Conservation (phyloP, 35 echinoderm and acorn worm species). For the Amphiura filiformis region DNA sequence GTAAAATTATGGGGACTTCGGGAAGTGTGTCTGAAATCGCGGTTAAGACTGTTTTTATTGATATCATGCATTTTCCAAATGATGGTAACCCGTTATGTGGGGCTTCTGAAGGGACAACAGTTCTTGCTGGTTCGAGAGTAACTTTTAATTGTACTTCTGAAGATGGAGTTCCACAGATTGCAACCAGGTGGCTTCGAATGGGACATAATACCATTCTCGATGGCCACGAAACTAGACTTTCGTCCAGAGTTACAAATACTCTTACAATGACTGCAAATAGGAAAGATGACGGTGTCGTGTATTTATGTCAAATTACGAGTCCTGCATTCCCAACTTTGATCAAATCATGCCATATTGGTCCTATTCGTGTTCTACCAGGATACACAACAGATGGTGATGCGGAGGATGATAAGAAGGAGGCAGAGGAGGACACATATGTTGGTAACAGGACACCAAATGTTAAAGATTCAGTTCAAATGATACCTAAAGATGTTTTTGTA, state of each 20-base stretch:
- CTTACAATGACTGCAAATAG: neutral
- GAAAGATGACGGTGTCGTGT: neutral
- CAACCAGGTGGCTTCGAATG: neutral
- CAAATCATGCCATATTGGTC: neutral
- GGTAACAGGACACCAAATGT: neutral
- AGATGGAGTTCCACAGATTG: neutral
- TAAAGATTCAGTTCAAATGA: neutral
- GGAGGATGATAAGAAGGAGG: neutral
- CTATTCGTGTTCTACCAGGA: neutral
- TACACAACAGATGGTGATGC: neutral
- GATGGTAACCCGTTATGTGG: neutral
- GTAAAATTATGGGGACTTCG: neutral
- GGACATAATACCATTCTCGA: neutral
- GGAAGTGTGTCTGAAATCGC: neutral
- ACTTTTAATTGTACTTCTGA: neutral
- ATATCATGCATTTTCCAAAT: neutral
- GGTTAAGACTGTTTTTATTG: neutral
- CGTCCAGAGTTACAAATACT: neutral
- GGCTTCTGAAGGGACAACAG: neutral
- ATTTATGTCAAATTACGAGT: neutral
- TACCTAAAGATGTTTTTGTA: neutral
- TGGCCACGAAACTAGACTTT: neutral
- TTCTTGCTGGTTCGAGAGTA: neutral
- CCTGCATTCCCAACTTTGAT: neutral
- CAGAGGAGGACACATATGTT: neutral